phyloP scores from a whole-genome alignment of 2,888 invertebrate species.

The Therioaphis trifolii region DNA sequence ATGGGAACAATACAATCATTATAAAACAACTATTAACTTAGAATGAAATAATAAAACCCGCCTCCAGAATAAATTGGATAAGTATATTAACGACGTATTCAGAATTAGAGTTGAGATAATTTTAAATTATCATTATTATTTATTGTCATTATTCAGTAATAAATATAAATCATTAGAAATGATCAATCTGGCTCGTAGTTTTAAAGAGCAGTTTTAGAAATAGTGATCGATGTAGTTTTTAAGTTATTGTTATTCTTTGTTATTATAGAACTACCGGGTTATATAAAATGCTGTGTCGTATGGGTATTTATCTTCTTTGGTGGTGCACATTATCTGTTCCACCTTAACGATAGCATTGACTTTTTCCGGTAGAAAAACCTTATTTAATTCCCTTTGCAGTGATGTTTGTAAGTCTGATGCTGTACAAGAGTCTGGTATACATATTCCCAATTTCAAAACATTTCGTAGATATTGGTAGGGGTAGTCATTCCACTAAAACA shows the following conservation, averaged over 20 bases:
- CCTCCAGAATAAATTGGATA: too few species aligned
- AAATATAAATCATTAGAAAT: too few species aligned
- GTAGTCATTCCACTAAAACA: constrained; percentile 13
- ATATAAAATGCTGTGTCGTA: constrained; percentile 53
- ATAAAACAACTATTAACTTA: too few species aligned
- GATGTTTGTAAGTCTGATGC: constrained; percentile 64
- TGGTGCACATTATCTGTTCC: constrained; percentile 38
- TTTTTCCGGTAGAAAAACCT: constrained; percentile 49
- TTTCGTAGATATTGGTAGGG: constrained; percentile 47
- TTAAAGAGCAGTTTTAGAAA: too few species aligned
- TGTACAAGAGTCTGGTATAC: constrained; percentile 65
- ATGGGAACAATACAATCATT: too few species aligned
- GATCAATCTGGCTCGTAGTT: too few species aligned
- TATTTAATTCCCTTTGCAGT: constrained; percentile 65
- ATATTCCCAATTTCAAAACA: constrained; percentile 64
- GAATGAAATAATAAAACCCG: too few species aligned
- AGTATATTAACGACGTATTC: too few species aligned
- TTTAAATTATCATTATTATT: too few species aligned
- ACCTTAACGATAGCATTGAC: constrained; percentile 55
- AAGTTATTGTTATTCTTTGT: neutral
- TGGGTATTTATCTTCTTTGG: constrained; percentile 15
- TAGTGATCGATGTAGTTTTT: too few species aligned
- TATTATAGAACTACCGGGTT: constrained; percentile 47
- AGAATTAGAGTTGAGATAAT: too few species aligned
- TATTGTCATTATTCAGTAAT: too few species aligned